Evolutionary conservation across 2,797 vertebrate species (phyloP).

Genomic region (Chelidonichthys spinosus): DNA sequence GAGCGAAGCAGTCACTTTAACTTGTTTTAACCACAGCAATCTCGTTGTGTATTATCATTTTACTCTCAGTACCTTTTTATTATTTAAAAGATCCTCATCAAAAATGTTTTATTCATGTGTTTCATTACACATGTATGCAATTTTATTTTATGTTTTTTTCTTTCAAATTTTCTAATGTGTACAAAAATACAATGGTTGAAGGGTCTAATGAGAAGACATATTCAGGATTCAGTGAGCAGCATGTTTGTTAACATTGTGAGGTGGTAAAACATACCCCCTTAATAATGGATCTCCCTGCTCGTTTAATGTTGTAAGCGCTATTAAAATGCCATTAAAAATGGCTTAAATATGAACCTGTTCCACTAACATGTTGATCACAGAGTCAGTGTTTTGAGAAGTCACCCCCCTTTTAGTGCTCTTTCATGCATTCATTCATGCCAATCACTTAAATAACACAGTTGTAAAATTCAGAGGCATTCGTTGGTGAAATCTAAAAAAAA

Average conservation of each 20-base stretch:
- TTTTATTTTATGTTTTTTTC: not conserved
- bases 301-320: not conserved
- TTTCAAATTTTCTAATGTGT: not conserved
- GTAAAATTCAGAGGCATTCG: not conserved
- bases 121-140: not conserved
- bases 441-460: not conserved
- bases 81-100: not conserved
- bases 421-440: not conserved
- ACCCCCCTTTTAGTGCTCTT: not conserved
- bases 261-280: not conserved
- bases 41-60: not conserved
- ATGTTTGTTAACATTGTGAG: not conserved
- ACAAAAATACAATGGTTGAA: not conserved
- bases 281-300: too few species aligned
- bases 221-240: not conserved
- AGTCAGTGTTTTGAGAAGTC: not conserved
- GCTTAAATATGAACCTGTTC: not conserved
- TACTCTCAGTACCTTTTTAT: too few species aligned
- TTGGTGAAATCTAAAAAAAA: slow-evolving; percentile 4
- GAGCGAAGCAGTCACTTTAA: not conserved
- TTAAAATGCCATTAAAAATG: not conserved
- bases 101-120: not conserved
- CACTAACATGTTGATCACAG: too few species aligned
- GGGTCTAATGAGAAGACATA: not conserved
- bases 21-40: not conserved